phyloP scores from a whole-genome alignment of 37 sponge, comb jelly and placozoan genomes.

The Mnemiopsis leidyi region DNA sequence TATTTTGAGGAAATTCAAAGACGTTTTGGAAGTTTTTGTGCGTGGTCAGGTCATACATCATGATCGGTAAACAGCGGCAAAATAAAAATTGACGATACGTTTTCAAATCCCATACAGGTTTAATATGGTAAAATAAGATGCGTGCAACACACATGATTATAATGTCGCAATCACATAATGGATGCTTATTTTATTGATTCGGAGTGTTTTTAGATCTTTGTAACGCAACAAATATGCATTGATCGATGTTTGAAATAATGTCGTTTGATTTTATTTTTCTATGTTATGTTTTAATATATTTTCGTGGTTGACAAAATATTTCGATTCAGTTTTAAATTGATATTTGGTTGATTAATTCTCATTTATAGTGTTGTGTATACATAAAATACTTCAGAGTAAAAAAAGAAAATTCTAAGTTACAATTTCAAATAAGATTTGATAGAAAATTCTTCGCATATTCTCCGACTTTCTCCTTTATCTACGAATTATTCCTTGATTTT shows the following conservation, averaged over 20 bases:
- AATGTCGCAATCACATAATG: background rate
- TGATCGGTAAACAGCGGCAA: no score
- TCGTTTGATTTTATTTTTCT: background rate
- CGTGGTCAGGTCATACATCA: background rate
- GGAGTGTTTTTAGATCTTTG: background rate
- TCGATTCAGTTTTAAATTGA: background rate
- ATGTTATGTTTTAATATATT: background rate
- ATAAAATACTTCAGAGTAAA: background rate
- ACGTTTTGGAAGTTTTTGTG: background rate
- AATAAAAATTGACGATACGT: no score
- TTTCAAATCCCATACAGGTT: background rate
- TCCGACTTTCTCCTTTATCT: background rate
- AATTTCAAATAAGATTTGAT: background rate
- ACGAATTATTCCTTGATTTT: background rate
- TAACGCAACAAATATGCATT: background rate
- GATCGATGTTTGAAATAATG: background rate
- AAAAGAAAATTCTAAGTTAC: background rate
- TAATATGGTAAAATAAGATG: background rate
- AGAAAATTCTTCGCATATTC: no score
- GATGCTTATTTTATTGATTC: background rate
- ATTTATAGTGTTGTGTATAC: background rate
- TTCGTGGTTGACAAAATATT: background rate
- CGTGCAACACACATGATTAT: background rate
- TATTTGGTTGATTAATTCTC: background rate
- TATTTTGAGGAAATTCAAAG: background rate